Conservation (phyloP, 2,113 vertebrate species). For the Carassius gibelio region DNA sequence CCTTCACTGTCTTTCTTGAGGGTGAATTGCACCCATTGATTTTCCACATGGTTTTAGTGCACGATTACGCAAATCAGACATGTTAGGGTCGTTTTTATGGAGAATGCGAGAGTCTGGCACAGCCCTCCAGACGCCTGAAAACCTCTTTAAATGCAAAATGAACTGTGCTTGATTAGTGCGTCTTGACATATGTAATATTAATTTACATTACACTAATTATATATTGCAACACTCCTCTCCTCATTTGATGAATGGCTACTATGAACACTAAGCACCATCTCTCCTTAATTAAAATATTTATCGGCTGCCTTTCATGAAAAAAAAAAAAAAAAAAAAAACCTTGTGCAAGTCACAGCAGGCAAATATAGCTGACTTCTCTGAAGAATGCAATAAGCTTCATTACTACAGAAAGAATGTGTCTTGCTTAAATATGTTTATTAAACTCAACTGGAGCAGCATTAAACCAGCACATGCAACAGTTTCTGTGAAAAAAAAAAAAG, state of each 20-base stretch:
- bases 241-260: neutral
- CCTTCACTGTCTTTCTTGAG: too few species aligned
- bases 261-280: neutral
- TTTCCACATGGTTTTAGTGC: neutral
- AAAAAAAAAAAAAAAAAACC: neutral
- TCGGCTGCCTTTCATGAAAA: neutral
- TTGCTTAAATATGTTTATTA: neutral
- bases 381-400: neutral
- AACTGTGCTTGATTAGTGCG: neutral
- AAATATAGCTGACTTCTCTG: neutral
- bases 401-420: neutral
- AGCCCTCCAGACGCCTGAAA: neutral
- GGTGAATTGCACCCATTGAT: neutral
- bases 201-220: neutral
- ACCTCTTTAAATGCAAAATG: neutral
- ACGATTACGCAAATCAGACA: neutral
- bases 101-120: neutral
- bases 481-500: neutral
- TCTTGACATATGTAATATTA: neutral
- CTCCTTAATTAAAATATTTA: slow-evolving; percentile 4
- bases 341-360: neutral
- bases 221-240: neutral
- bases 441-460: neutral
- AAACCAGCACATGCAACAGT: neutral
- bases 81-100: neutral